Evolutionary conservation across 2,797 vertebrate species (phyloP).

Genomic region (Stomatorhinus walkeri): DNA sequence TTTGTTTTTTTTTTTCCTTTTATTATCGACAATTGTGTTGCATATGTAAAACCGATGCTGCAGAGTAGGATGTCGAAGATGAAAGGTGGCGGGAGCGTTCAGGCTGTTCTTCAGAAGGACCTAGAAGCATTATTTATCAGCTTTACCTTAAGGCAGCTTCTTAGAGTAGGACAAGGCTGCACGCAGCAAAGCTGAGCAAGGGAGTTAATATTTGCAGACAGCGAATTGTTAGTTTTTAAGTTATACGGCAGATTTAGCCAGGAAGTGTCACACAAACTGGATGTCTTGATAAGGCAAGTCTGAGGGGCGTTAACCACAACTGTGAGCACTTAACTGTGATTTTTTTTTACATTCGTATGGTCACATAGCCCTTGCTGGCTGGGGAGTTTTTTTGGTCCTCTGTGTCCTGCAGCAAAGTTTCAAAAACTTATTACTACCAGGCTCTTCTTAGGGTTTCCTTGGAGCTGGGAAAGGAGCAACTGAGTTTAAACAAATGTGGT

Average conservation of each 20-base stretch:
- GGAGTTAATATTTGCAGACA: not conserved
- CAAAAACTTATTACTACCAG: slow-evolving; percentile 22
- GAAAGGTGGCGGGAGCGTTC: not conserved
- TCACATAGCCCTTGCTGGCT: not conserved
- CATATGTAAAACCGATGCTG: not conserved
- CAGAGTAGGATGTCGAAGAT: not conserved
- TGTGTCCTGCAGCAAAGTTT: not conserved
- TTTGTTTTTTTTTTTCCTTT: too few relatives aligned
- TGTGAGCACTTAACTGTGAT: not conserved
- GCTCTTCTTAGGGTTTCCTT: slow-evolving; percentile 53
- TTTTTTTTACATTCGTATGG: not conserved
- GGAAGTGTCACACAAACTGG: not conserved
- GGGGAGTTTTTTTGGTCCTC: too few relatives aligned
- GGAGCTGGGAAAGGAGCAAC: slow-evolving; percentile 44
- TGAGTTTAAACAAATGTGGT: not conserved
- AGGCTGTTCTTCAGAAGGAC: not conserved
- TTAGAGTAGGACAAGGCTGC: not conserved
- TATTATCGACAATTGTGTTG: not conserved
- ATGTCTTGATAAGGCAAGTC: not conserved
- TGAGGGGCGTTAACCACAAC: not conserved
- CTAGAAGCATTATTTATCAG: not conserved
- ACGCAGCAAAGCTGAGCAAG: not conserved
- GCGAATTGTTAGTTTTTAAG: too few relatives aligned
- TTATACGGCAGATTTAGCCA: not conserved
- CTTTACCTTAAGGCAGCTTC: not conserved